These are phyloP conservation scores for Luperina testacea DNA, from an alignment of 2,888 invertebrate genomes.

Conservation along the genomic window DNA sequence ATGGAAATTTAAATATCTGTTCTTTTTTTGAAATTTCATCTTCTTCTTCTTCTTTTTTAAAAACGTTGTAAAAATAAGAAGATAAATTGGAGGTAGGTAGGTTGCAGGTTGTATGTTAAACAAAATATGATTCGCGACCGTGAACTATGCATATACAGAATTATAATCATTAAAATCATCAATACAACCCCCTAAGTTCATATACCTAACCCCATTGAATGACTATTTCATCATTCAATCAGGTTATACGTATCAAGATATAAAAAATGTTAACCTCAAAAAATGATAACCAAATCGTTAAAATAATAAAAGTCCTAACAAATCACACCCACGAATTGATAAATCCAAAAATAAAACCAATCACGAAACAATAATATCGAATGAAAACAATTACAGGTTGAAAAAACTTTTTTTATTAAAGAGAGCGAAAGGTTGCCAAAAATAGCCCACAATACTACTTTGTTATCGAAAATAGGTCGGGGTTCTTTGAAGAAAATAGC, in stretches of 20 bases:
- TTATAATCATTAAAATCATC: background rate
- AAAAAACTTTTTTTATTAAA: background rate
- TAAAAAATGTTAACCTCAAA: conserved; percentile 1
- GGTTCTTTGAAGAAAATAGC: conserved; percentile 51
- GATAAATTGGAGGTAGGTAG: too few relatives aligned
- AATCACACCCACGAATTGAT: background rate
- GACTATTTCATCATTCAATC: background rate
- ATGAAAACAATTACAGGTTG: conserved; percentile 30
- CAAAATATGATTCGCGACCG: too few relatives aligned
- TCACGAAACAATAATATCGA: background rate
- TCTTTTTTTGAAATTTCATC: too few relatives aligned
- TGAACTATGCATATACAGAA: background rate
- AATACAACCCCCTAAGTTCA: background rate
- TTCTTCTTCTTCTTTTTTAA: too few relatives aligned
- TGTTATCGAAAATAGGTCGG: conserved; percentile 37
- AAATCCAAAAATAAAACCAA: conserved; percentile 14
- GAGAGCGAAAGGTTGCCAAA: conserved; percentile 8
- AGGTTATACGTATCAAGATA: too few relatives aligned
- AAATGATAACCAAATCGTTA: background rate
- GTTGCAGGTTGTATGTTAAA: too few relatives aligned
- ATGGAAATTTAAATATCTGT: too few relatives aligned
- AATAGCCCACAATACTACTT: conserved; percentile 18
- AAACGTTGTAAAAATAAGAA: too few relatives aligned
- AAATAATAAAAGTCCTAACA: background rate
- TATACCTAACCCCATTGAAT: background rate